Conservation (phyloP, 2,888 invertebrate genomes). For the Cheilosia urbana region DNA sequence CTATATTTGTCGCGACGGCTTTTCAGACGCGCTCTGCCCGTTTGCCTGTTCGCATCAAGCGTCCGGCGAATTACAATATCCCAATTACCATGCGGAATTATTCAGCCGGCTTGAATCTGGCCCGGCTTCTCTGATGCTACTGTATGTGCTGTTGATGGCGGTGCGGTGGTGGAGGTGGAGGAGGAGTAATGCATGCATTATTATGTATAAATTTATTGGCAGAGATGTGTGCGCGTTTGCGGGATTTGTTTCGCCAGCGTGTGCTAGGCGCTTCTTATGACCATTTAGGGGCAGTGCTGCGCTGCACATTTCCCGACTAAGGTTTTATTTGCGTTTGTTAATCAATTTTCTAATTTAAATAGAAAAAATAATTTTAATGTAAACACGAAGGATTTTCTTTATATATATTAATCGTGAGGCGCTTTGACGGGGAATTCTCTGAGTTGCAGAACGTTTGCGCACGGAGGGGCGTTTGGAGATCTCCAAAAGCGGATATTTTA, state of each 20-base stretch:
- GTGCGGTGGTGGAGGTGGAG: slow-evolving; percentile 6
- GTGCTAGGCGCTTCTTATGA: slow-evolving; percentile 69
- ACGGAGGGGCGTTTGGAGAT: too few relatives aligned
- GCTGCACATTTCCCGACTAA: slow-evolving; percentile 43
- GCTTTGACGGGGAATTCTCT: too few relatives aligned
- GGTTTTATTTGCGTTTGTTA: slow-evolving; percentile 66
- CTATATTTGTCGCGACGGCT: slow-evolving; percentile 75
- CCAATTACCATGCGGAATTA: slow-evolving; percentile 75
- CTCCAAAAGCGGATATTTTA: too few relatives aligned
- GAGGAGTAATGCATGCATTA: slow-evolving; percentile 53
- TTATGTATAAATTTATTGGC: slow-evolving; percentile 48
- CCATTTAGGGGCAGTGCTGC: slow-evolving; percentile 47
- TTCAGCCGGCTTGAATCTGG: slow-evolving; percentile 53
- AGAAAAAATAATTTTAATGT: slow-evolving; percentile 59
- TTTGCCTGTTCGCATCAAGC: slow-evolving; percentile 38
- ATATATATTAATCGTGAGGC: slow-evolving; percentile 57
- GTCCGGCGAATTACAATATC: slow-evolving; percentile 70
- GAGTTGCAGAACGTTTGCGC: too few relatives aligned
- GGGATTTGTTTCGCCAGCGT: slow-evolving; percentile 11
- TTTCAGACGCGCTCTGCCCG: slow-evolving; percentile 32
- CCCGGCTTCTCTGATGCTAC: not conserved
- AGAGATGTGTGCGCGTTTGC: not conserved
- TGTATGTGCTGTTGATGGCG: not conserved
- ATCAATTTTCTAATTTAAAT: slow-evolving; percentile 70
- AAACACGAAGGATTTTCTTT: slow-evolving; percentile 12